These are phyloP conservation scores for Bradypus variegatus DNA, from an alignment of 2,797 vertebrate species.

Conservation along the genomic window DNA sequence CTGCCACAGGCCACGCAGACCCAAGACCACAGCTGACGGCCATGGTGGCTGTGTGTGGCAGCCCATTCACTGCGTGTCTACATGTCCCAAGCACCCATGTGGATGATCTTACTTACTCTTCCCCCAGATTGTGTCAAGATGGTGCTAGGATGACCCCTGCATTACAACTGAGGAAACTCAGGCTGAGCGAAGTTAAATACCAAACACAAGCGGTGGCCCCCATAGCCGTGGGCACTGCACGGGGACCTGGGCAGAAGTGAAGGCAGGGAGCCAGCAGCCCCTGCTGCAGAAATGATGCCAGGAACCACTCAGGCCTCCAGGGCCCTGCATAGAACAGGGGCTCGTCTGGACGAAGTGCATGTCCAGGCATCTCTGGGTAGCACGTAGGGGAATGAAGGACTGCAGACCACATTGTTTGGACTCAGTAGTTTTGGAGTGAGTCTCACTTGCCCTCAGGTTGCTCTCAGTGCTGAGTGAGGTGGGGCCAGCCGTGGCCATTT, in stretches of 20 bases:
- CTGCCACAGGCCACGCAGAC: background rate
- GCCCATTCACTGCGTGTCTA: accelerated
- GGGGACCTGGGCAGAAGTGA: no score
- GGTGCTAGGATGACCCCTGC: accelerated
- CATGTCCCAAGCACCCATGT: accelerated
- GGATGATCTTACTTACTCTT: background rate
- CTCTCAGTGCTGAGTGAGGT: background rate
- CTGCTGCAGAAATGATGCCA: background rate
- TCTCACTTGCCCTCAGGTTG: accelerated
- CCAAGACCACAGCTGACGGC: background rate
- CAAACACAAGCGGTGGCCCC: background rate
- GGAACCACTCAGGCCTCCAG: background rate
- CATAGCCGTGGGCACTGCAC: no score
- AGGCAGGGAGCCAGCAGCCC: no score
- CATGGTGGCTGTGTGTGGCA: accelerated
- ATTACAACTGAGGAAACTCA: no score
- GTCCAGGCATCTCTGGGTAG: background rate
- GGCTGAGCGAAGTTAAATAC: background rate
- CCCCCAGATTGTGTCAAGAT: no score
- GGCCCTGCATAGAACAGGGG: no score
- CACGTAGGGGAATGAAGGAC: no score
- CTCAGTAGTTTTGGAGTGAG: accelerated
- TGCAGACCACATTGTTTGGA: accelerated
- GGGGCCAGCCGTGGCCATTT: background rate
- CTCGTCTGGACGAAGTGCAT: accelerated